Percentiles rank a stretch among this genome's conserved stretches.
These are phyloP conservation scores for Corbicula japonica DNA, from an alignment of 2,888 invertebrate species.

Conservation along the genomic window DNA sequence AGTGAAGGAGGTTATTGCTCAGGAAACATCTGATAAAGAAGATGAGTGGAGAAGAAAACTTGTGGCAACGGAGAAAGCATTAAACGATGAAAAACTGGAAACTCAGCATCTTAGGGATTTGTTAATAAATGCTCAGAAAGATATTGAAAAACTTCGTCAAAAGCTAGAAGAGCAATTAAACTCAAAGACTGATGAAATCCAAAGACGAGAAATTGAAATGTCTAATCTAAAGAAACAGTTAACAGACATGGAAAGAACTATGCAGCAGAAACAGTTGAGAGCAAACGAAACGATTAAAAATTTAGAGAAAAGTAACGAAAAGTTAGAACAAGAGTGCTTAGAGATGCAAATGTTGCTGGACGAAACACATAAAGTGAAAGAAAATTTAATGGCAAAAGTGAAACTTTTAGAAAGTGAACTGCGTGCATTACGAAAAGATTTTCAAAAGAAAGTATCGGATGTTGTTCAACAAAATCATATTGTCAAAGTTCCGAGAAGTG, in stretches of 20 bases:
- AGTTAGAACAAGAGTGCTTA: slow-evolving; percentile 76
- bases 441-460: slow-evolving; percentile 77
- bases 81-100: slow-evolving; percentile 81
- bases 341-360: slow-evolving; percentile 77
- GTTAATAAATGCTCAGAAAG: slow-evolving; percentile 82
- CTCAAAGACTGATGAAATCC: slow-evolving; percentile 77
- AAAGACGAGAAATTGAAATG: slow-evolving; percentile 74
- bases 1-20: slow-evolving; percentile 63
- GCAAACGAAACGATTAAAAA: slow-evolving; percentile 72
- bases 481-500: slow-evolving; percentile 50
- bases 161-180: slow-evolving; percentile 74
- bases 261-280: slow-evolving; percentile 73
- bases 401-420: slow-evolving; percentile 82
- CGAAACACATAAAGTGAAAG: slow-evolving; percentile 77
- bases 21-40: slow-evolving; percentile 67
- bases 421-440: slow-evolving; percentile 77
- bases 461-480: slow-evolving; percentile 69
- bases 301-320: slow-evolving; percentile 75
- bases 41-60: slow-evolving; percentile 78
- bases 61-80: slow-evolving; percentile 70
- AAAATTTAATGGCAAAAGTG: slow-evolving; percentile 73
- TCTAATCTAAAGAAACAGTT: slow-evolving; percentile 72
- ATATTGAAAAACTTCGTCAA: slow-evolving; percentile 81
- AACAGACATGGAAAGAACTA: slow-evolving; percentile 72
- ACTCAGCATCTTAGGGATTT: slow-evolving; percentile 82